These are phyloP conservation scores for Notechis scutatus DNA, from an alignment of 2,113 vertebrate genomes.

Conservation along the genomic window DNA sequence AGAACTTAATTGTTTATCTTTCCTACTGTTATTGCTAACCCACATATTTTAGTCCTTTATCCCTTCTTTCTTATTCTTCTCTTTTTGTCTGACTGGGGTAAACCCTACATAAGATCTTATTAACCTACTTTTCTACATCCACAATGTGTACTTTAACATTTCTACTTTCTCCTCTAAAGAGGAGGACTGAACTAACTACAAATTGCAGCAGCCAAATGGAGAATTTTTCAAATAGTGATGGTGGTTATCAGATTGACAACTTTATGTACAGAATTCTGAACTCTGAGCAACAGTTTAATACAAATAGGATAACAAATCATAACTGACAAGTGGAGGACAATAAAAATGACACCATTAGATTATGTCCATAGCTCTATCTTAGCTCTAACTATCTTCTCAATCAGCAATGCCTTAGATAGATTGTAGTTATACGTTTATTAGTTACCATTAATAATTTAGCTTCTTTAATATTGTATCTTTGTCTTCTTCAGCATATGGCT, in stretches of 20 bases:
- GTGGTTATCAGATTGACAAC: neutral
- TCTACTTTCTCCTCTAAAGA: neutral
- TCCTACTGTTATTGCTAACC: neutral
- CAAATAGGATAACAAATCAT: neutral
- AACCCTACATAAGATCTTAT: neutral
- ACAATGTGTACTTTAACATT: neutral
- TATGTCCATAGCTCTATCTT: neutral
- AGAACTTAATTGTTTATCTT: neutral
- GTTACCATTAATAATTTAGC: neutral
- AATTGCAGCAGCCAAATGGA: neutral
- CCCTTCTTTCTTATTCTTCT: constrained; percentile 18
- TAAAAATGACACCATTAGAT: neutral
- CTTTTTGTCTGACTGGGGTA: neutral
- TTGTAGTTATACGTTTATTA: neutral
- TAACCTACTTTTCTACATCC: neutral
- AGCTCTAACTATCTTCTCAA: neutral
- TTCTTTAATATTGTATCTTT: neutral
- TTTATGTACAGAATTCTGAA: neutral
- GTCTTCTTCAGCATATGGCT: neutral
- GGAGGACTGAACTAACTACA: neutral
- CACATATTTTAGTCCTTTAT: neutral
- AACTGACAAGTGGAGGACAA: neutral
- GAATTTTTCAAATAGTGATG: neutral
- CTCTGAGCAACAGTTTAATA: neutral
- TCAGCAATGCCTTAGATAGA: neutral